Evolutionary conservation across 2,888 invertebrate species (phyloP), one percentile per base, ranked within the genome.

Genomic region (Melanchra persicariae): DNA sequence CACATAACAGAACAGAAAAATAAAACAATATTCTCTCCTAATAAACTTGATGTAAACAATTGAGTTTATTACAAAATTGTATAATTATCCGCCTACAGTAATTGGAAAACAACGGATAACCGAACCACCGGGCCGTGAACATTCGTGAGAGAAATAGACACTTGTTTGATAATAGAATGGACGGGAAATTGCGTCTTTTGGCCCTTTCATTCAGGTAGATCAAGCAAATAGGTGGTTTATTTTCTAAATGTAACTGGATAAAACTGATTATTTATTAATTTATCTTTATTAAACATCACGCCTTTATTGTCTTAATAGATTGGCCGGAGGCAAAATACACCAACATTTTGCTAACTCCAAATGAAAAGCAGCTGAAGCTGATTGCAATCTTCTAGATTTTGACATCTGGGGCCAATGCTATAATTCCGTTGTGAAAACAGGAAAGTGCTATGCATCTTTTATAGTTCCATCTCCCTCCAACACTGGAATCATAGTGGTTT

Each of bases 11-110:
- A 30, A 30, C 37, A 61, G 9, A 30, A 75, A 68, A 68, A 58
- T 61, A 49, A 65, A 62, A 34, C 43, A 60, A 66, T 60, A 40
- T n/a, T 37, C 77, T 40, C n/a, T 52, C 34, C 6, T 34, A 40
- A 78, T 55, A 77, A 45, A 67, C 37, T 71, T 55, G 63, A 70
- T 43, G 15, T 40, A 63, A 60, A 79, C 61, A 82, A 66, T 76
- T 40, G 74, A 55, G 43, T 54, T 52, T 45, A 62, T 52, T 62
- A 74, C 68, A 67, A 82, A 79, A 82, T 79, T 72, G 65, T 82
- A 58, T 79, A 82, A 84, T 82, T 79, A 86, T 63, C 75, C 70
- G 37, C 43, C 64, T 67, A 54, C 77, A 63, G 73, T 86, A 82
- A 82, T 84, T 82, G 79, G 70, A 70, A 79, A 74, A 84, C 77